These are phyloP conservation scores for Sphinx pinastri DNA, from an alignment of 2,888 invertebrate genomes.

Conservation along the genomic window DNA sequence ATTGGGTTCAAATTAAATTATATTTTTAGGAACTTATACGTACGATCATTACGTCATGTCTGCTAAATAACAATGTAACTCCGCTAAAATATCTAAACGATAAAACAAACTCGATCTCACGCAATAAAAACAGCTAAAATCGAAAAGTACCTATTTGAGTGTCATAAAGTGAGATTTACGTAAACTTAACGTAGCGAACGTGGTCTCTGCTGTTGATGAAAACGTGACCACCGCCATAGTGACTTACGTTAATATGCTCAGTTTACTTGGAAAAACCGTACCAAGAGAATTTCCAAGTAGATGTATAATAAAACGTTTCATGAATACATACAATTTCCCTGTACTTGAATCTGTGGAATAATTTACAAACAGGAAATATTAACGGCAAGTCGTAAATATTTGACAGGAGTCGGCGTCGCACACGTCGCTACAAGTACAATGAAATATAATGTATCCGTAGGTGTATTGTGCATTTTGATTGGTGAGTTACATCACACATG, in stretches of 20 bases:
- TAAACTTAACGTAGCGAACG: slow-evolving; percentile 45
- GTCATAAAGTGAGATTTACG: slow-evolving; percentile 43
- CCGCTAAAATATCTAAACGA: background rate
- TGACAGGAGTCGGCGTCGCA: background rate
- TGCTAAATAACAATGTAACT: no score
- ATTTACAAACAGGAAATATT: slow-evolving; percentile 29
- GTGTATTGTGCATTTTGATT: background rate
- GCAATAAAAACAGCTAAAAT: background rate
- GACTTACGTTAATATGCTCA: slow-evolving; percentile 36
- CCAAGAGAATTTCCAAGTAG: slow-evolving; percentile 39
- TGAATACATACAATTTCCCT: slow-evolving; percentile 21
- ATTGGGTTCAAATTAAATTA: background rate
- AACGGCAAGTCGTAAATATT: background rate
- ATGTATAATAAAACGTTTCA: slow-evolving; percentile 27
- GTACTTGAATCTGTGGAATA: slow-evolving; percentile 29
- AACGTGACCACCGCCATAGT: slow-evolving; percentile 48
- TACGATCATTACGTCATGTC: background rate
- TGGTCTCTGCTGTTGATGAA: slow-evolving; percentile 37
- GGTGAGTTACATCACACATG: slow-evolving; percentile 39
- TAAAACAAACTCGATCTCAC: background rate
- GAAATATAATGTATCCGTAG: background rate
- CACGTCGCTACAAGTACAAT: background rate
- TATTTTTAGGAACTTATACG: background rate
- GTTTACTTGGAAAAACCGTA: slow-evolving; percentile 43
- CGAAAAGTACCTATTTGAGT: slow-evolving; percentile 21